phyloP scores from a whole-genome alignment of 2,797 vertebrate genomes.

The Anniella stebbinsi region DNA sequence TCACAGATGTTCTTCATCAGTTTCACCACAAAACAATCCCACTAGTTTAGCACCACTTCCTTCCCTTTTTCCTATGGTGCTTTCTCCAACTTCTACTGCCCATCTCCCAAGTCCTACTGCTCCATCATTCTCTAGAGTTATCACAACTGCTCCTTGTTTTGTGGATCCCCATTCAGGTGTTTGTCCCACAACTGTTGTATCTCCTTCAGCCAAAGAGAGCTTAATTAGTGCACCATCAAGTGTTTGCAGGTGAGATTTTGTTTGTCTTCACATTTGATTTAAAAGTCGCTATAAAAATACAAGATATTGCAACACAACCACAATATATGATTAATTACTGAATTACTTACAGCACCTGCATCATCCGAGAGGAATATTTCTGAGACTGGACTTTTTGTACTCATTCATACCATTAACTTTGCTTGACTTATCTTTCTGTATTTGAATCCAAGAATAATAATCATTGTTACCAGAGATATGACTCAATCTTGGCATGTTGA shows the following conservation, averaged over 20 bases:
- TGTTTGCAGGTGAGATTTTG: conserved; percentile 91
- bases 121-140: conserved; percentile 90
- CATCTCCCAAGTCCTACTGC: conserved; percentile 88
- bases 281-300: background rate
- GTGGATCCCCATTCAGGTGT: conserved; percentile 88
- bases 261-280: background rate
- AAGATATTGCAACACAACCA: background rate
- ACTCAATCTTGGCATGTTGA: background rate
- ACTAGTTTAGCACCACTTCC: conserved; percentile 89
- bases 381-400: background rate
- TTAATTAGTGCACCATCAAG: conserved; percentile 92
- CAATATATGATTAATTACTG: background rate
- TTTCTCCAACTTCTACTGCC: conserved; percentile 84
- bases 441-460: background rate
- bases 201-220: conserved; percentile 86
- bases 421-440: background rate
- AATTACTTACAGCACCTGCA: background rate
- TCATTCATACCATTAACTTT: background rate
- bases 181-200: conserved; percentile 86
- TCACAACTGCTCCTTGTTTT: conserved; percentile 87
- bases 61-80: conserved; percentile 84
- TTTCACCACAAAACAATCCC: conserved; percentile 88
- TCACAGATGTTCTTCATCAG: conserved; percentile 85
- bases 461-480: too few relatives aligned
- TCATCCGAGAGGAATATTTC: background rate